phyloP scores from a whole-genome alignment of 2,888 invertebrate species.

The Cryptophagus acutangulus region DNA sequence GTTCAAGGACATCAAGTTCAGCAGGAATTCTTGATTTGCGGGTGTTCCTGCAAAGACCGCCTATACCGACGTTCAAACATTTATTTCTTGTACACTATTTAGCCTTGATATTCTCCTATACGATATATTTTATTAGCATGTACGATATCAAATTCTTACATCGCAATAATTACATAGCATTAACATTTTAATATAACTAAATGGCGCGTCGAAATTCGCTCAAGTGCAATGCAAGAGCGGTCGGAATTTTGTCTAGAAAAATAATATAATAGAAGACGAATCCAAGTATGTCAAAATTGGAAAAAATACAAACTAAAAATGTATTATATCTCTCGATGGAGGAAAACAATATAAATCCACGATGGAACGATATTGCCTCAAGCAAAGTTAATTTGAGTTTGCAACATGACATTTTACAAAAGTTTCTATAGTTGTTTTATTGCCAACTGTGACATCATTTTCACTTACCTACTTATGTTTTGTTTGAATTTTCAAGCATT shows the following conservation, averaged over 20 bases:
- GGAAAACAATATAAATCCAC: conserved; percentile 1
- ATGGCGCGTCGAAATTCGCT: too few species aligned
- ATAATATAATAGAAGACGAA: too few species aligned
- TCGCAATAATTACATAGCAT: too few species aligned
- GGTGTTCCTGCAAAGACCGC: conserved; percentile 29
- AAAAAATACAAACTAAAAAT: too few species aligned
- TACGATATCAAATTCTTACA: too few species aligned
- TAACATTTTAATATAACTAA: too few species aligned
- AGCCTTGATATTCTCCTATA: conserved; percentile 11
- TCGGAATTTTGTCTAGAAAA: too few species aligned
- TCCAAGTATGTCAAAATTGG: too few species aligned
- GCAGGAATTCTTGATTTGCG: conserved; percentile 41
- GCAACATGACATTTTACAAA: conserved; percentile 1
- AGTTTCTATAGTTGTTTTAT: neutral
- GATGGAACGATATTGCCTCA: neutral
- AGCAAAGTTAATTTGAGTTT: conserved; percentile 1
- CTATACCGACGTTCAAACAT: conserved; percentile 9
- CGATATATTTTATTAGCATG: neutral
- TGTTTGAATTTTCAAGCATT: too few species aligned
- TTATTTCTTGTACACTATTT: conserved; percentile 7
- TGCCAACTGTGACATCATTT: neutral
- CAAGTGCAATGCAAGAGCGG: too few species aligned
- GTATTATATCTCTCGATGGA: too few species aligned
- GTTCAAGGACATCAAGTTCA: conserved; percentile 38
- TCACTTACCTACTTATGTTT: too few species aligned